Evolutionary conservation across 2,888 invertebrate genomes (phyloP).

Genomic region (Argynnis bischoffii): DNA sequence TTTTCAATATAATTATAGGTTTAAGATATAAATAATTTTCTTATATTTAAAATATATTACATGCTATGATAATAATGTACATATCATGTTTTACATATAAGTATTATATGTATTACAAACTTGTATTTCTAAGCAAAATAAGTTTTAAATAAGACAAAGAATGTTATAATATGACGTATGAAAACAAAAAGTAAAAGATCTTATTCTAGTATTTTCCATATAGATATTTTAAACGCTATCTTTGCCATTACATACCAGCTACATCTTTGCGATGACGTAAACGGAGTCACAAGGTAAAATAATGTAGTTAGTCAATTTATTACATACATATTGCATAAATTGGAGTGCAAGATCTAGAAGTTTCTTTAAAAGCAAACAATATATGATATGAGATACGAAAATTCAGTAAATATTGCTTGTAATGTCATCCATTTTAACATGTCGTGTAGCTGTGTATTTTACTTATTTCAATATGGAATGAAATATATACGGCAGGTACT

Average conservation of each 20-base stretch:
- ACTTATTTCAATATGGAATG: slow-evolving; percentile 6
- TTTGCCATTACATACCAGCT: slow-evolving; percentile 2
- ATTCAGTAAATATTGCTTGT: slow-evolving; percentile 8
- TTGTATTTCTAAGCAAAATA: too few species aligned
- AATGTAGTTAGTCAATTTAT: slow-evolving; percentile 39
- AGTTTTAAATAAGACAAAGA: too few species aligned
- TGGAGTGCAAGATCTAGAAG: slow-evolving; percentile 10
- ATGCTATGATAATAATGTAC: neutral
- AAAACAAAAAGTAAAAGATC: neutral
- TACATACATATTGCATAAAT: slow-evolving; percentile 28
- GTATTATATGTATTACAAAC: too few species aligned
- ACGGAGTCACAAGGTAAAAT: slow-evolving; percentile 46
- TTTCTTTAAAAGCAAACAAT: slow-evolving; percentile 7
- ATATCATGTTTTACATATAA: too few species aligned
- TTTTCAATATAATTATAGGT: slow-evolving; percentile 41
- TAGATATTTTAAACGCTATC: slow-evolving; percentile 16
- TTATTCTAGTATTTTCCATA: neutral
- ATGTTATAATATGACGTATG: neutral
- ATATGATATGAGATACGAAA: neutral
- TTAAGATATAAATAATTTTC: too few species aligned
- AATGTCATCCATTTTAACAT: slow-evolving; percentile 31
- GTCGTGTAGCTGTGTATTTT: slow-evolving; percentile 21
- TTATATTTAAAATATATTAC: neutral
- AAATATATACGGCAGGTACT: neutral
- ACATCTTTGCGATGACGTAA: slow-evolving; percentile 49